Conservation (phyloP, 1,140 invertebrate species). For the Macrosteles quadrilineatus region DNA sequence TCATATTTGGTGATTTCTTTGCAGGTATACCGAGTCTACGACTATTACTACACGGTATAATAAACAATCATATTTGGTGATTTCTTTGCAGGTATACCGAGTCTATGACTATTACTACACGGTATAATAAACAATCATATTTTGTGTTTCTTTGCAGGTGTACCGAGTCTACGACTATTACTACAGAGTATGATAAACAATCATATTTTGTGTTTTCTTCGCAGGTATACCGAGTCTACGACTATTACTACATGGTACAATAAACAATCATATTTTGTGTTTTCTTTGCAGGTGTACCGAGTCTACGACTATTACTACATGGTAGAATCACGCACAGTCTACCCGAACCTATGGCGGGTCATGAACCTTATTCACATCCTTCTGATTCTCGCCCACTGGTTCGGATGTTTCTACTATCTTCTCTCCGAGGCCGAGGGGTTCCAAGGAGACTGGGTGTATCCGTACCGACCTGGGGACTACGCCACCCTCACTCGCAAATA, state of each 20-base stretch:
- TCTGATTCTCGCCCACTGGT: constrained; percentile 94
- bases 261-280: too few relatives aligned
- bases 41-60: constrained; percentile 95
- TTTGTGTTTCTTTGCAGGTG: constrained; percentile 48
- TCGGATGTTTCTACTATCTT: constrained; percentile 95
- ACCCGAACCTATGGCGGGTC: constrained; percentile 95
- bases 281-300: constrained; percentile 77
- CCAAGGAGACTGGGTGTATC: constrained; percentile 89
- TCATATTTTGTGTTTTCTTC: too few relatives aligned
- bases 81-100: constrained; percentile 69
- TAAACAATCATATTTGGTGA: too few relatives aligned
- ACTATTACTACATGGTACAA: constrained; percentile 56
- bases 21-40: constrained; percentile 81
- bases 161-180: constrained; percentile 81
- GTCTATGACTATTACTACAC: constrained; percentile 74
- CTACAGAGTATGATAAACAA: too few relatives aligned
- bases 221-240: constrained; percentile 81
- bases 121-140: constrained; percentile 57
- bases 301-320: constrained; percentile 94
- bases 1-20: constrained; percentile 60
- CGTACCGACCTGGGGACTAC: constrained; percentile 82
- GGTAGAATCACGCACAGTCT: constrained; percentile 91
- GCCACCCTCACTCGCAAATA: constrained; percentile 88
- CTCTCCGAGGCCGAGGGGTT: constrained; percentile 83
- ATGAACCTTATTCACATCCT: constrained; percentile 94